These are phyloP conservation scores for Sphenopsis melanotis DNA, from an alignment of 2,797 vertebrate genomes.

Conservation along the genomic window DNA sequence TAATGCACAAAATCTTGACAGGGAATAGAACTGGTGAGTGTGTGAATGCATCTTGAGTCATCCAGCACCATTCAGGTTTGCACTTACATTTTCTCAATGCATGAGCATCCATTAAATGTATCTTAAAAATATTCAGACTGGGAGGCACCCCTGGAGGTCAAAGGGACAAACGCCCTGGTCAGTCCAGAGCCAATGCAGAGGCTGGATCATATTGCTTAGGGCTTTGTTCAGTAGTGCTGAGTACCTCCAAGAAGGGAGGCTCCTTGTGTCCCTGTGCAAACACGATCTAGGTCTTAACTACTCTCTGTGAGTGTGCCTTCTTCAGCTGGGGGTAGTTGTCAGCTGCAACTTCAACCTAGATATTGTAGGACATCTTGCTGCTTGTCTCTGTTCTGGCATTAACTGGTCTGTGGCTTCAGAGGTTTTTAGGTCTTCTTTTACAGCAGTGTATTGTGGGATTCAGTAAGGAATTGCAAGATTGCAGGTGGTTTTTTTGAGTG, in stretches of 20 bases:
- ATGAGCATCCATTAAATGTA: background rate
- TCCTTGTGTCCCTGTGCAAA: fast-evolving
- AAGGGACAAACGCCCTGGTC: background rate
- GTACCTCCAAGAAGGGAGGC: background rate
- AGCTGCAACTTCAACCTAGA: background rate
- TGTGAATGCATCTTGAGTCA: background rate
- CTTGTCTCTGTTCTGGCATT: background rate
- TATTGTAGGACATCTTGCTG: background rate
- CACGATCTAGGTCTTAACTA: background rate
- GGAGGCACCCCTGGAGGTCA: background rate
- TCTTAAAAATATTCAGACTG: background rate
- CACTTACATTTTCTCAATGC: background rate
- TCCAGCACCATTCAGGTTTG: background rate
- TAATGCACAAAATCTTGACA: background rate
- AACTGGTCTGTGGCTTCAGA: background rate
- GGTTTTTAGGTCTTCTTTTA: background rate
- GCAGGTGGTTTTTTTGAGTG: background rate
- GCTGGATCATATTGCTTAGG: background rate
- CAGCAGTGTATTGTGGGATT: background rate
- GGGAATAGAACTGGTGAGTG: background rate
- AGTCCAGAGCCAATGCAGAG: background rate
- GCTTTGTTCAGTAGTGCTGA: background rate
- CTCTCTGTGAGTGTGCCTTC: background rate
- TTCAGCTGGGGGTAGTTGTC: background rate
- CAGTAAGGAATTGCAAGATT: background rate